These are phyloP conservation scores for Rhinogobio ventralis DNA, from an alignment of 2,797 vertebrate genomes.

Conservation along the genomic window DNA sequence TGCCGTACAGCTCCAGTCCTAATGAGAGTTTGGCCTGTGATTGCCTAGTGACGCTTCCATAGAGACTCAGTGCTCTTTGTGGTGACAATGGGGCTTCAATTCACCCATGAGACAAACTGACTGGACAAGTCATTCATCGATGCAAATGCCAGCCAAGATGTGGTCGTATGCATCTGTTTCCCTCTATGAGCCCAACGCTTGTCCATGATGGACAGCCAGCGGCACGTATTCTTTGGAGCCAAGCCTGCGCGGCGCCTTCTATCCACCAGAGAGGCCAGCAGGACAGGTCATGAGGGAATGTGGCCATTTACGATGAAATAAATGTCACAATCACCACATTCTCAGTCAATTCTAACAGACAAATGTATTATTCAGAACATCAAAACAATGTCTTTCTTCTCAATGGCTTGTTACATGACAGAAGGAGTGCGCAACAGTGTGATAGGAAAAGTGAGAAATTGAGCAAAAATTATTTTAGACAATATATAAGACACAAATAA, in stretches of 20 bases:
- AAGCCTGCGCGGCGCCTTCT: conserved; percentile 79
- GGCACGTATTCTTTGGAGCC: conserved; percentile 83
- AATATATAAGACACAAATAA: not conserved
- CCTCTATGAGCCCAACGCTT: conserved; percentile 85
- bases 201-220: conserved; percentile 88
- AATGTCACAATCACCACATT: conserved; percentile 88
- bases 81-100: conserved; percentile 89
- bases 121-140: conserved; percentile 93
- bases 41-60: conserved; percentile 85
- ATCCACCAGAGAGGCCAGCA: conserved; percentile 49
- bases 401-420: not conserved
- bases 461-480: not conserved
- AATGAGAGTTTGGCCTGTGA: conserved; percentile 88
- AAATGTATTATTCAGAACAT: conserved; percentile 93
- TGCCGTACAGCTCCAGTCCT: conserved; percentile 88
- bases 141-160: conserved; percentile 93
- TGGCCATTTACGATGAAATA: conserved; percentile 87
- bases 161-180: conserved; percentile 89
- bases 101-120: conserved; percentile 85
- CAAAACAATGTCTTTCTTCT: conserved; percentile 78
- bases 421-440: not conserved
- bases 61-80: conserved; percentile 89
- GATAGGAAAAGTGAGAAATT: not conserved
- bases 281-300: conserved; percentile 79
- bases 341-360: conserved; percentile 88